phyloP scores from a whole-genome alignment of 2,888 invertebrate genomes.

The Eristalis arbustorum region DNA sequence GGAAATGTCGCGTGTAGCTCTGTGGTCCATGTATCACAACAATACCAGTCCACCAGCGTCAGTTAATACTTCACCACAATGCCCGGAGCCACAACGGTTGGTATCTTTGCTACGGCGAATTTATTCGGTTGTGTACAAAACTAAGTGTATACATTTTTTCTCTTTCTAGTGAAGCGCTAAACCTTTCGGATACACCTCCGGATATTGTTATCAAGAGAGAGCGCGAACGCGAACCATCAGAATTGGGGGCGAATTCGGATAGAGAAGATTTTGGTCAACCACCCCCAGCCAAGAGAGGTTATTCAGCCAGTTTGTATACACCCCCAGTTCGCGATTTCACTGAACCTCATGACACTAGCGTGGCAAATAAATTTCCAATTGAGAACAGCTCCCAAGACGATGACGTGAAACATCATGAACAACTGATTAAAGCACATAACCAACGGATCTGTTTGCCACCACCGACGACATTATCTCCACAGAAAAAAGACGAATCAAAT shows the following conservation, averaged over 20 bases:
- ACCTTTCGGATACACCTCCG: constrained; percentile 86
- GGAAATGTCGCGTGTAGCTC: constrained; percentile 89
- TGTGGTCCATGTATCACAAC: constrained; percentile 92
- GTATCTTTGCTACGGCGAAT: constrained; percentile 67
- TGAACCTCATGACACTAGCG: constrained; percentile 72
- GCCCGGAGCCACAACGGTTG: constrained; percentile 80
- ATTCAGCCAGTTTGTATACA: constrained; percentile 75
- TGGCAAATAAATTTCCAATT: constrained; percentile 49
- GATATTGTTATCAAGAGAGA: constrained; percentile 82
- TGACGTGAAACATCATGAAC: background rate
- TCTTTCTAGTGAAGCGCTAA: constrained; percentile 87
- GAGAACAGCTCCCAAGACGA: constrained; percentile 14
- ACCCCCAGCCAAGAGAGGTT: constrained; percentile 83
- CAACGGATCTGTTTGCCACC: constrained; percentile 2
- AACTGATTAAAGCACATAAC: constrained; percentile 3
- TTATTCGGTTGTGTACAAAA: constrained; percentile 24
- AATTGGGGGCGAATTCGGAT: constrained; percentile 57
- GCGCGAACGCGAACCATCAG: constrained; percentile 80
- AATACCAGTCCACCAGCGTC: constrained; percentile 82
- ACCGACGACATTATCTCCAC: constrained; percentile 15
- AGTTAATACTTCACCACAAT: constrained; percentile 80
- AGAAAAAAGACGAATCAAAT: constrained; percentile 12
- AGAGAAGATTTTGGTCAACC: constrained; percentile 81
- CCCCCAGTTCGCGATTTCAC: constrained; percentile 70
- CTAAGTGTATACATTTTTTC: constrained; percentile 48